Percentiles rank a stretch among this genome's conserved stretches.
These are phyloP conservation scores for Tichodroma muraria DNA, from an alignment of 2,113 vertebrate species.

Conservation along the genomic window DNA sequence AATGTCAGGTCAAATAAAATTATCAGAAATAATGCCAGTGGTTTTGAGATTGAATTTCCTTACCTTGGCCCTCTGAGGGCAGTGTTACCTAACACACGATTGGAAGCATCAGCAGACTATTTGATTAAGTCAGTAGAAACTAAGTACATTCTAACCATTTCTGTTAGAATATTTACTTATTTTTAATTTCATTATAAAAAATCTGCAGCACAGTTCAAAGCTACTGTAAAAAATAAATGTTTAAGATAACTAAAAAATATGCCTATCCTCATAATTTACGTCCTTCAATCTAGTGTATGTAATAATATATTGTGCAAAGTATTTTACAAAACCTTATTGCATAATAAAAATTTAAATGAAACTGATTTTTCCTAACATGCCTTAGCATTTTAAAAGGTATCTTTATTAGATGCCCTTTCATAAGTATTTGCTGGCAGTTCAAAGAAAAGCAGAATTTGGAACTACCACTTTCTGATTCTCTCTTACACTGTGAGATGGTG, in stretches of 20 bases:
- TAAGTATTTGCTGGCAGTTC: background rate
- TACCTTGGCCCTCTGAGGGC: constrained; percentile 80
- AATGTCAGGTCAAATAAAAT: background rate
- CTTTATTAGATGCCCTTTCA: background rate
- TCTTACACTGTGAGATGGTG: background rate
- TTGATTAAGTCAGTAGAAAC: constrained; percentile 8
- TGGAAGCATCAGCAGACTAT: constrained; percentile 37
- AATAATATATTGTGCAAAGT: background rate
- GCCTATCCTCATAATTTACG: background rate
- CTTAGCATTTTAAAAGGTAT: background rate
- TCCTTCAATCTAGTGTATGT: background rate
- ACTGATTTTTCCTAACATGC: background rate
- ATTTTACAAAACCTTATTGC: background rate
- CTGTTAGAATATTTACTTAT: background rate
- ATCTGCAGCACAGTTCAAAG: background rate
- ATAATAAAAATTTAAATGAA: background rate
- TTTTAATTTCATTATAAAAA: background rate
- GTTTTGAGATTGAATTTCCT: constrained; percentile 70
- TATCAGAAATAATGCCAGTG: background rate
- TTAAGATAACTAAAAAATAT: background rate
- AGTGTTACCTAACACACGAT: constrained; percentile 72
- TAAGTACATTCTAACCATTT: background rate
- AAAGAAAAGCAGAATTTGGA: constrained; percentile 6
- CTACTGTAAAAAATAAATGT: background rate
- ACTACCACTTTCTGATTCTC: background rate